Conservation (phyloP, 2,113 vertebrate species). For the Carlito syrichta region DNA sequence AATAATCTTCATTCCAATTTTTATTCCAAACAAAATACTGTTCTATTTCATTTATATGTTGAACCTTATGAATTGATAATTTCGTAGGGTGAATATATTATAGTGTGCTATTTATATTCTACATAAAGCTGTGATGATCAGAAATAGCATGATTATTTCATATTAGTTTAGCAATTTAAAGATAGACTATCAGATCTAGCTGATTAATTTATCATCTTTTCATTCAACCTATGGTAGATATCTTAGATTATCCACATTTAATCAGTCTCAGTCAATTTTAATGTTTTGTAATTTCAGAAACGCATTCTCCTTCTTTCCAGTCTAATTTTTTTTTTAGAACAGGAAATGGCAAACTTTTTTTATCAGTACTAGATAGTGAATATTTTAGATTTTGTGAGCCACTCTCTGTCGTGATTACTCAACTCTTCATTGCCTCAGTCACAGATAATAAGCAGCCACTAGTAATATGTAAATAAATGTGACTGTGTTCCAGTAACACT, state of each 20-base stretch:
- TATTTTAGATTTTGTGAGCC: not conserved
- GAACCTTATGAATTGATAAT: not conserved
- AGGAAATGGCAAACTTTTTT: not conserved
- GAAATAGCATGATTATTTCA: not conserved
- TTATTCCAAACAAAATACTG: not conserved
- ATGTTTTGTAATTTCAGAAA: not conserved
- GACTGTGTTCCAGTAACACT: not conserved
- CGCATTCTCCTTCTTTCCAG: not conserved
- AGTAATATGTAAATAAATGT: not conserved
- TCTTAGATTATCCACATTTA: not conserved
- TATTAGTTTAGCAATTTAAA: not conserved
- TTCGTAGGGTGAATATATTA: not conserved
- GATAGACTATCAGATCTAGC: not conserved
- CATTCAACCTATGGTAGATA: not conserved
- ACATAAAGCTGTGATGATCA: not conserved
- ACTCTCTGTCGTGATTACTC: not conserved
- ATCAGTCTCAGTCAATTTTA: not conserved
- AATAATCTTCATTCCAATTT: not conserved
- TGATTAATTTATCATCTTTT: not conserved
- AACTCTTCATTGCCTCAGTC: accelerated
- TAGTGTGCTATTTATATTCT: not conserved
- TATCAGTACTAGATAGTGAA: not conserved
- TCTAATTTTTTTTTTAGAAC: not conserved
- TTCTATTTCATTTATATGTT: not conserved
- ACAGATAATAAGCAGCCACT: not conserved